phyloP scores from a whole-genome alignment of 2,888 invertebrate genomes.

The Operophtera brumata region DNA sequence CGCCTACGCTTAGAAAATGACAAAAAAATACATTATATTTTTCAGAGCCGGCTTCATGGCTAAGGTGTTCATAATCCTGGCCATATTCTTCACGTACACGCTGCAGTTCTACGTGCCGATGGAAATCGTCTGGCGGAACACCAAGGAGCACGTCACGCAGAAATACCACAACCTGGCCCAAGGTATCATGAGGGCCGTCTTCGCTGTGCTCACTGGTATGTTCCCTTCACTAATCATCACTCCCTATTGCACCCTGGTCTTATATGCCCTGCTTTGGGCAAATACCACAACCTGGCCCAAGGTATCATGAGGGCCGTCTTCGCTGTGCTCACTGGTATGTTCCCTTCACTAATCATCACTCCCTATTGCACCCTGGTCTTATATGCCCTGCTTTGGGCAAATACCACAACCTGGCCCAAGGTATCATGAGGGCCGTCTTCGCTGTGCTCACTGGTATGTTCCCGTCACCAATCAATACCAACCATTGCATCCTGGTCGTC shows the following conservation, averaged over 20 bases:
- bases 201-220: slow-evolving; percentile 68
- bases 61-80: slow-evolving; percentile 90
- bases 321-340: slow-evolving; percentile 65
- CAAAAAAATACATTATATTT: too few relatives aligned
- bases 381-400: too few relatives aligned
- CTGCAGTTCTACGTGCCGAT: slow-evolving; percentile 97
- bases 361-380: too few relatives aligned
- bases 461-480: too few relatives aligned
- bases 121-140: slow-evolving; percentile 93
- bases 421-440: slow-evolving; percentile 65
- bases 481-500: too few relatives aligned
- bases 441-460: slow-evolving; percentile 65
- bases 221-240: not conserved
- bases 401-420: slow-evolving; percentile 63
- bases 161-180: slow-evolving; percentile 64
- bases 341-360: too few relatives aligned
- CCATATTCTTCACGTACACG: slow-evolving; percentile 95
- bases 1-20: too few relatives aligned
- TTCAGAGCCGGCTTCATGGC: slow-evolving; percentile 87
- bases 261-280: too few relatives aligned
- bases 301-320: slow-evolving; percentile 65
- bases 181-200: slow-evolving; percentile 62
- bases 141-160: slow-evolving; percentile 68
- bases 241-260: too few relatives aligned
- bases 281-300: slow-evolving; percentile 63